These are phyloP conservation scores for Pseudochromis fuscus DNA, from an alignment of 2,797 vertebrate species.

Conservation along the genomic window DNA sequence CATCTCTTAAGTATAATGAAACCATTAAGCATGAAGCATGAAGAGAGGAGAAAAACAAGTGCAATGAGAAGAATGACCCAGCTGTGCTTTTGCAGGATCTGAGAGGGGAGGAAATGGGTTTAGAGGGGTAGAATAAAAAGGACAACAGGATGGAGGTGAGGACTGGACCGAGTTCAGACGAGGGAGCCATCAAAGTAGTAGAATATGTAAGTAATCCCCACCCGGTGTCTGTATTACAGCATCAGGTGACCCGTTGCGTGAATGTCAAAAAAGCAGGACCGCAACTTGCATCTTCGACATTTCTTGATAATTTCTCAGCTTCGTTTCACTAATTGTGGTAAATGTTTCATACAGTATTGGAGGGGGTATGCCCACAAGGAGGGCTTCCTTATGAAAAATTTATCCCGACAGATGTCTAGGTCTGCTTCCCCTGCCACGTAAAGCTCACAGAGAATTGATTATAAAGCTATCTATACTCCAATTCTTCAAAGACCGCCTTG, in stretches of 20 bases:
- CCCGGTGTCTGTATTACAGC: slow-evolving; percentile 22
- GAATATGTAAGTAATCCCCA: slow-evolving; percentile 30
- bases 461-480: slow-evolving; percentile 55
- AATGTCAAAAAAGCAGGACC: slow-evolving; percentile 42
- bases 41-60: slow-evolving; percentile 64
- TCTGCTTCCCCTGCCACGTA: slow-evolving; percentile 68
- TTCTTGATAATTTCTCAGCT: slow-evolving; percentile 63
- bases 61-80: slow-evolving; percentile 56
- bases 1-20: slow-evolving; percentile 71
- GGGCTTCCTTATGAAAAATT: slow-evolving; percentile 78
- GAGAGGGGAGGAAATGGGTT: slow-evolving; percentile 27
- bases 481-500: slow-evolving; percentile 45
- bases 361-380: slow-evolving; percentile 66
- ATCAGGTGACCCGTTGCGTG: slow-evolving; percentile 34
- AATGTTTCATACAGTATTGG: slow-evolving; percentile 75
- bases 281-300: slow-evolving; percentile 48
- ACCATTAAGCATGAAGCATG: slow-evolving; percentile 70
- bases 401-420: slow-evolving; percentile 81
- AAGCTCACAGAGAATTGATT: slow-evolving; percentile 66
- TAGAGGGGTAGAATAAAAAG: slow-evolving; percentile 39
- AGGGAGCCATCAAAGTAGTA: slow-evolving; percentile 49
- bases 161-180: slow-evolving; percentile 44
- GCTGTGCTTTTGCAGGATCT: slow-evolving; percentile 56
- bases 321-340: slow-evolving; percentile 73
- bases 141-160: slow-evolving; percentile 47